Conservation (phyloP, 2,888 invertebrate species). For the Metacarcinus magister region DNA sequence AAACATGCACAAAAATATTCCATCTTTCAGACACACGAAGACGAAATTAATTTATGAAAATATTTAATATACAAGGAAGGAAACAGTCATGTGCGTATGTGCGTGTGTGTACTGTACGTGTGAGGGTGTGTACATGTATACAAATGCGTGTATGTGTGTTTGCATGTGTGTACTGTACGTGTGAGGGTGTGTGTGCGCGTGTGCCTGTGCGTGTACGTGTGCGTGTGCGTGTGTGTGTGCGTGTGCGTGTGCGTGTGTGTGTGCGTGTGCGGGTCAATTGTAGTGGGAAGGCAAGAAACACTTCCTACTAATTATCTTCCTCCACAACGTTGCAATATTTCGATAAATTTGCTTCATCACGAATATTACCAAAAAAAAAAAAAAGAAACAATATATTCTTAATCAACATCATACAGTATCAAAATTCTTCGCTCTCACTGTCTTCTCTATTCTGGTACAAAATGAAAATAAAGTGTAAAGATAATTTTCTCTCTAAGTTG, state of each 20-base stretch:
- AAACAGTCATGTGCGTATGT: not conserved
- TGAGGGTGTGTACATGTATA: slow-evolving; percentile 41
- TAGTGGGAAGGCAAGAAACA: not conserved
- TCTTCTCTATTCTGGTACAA: too few relatives aligned
- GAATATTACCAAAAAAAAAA: not conserved
- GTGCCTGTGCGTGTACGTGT: not conserved
- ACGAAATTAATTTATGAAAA: not conserved
- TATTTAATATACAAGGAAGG: not conserved
- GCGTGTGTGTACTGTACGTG: not conserved
- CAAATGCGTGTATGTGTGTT: not conserved
- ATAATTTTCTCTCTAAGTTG: too few relatives aligned
- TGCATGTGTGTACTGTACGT: not conserved
- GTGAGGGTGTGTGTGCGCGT: not conserved
- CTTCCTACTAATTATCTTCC: not conserved
- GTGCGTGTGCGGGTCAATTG: slow-evolving; percentile 35
- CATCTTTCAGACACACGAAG: not conserved
- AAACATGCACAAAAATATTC: not conserved
- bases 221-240: not conserved
- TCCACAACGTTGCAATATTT: not conserved
- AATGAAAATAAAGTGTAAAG: too few relatives aligned
- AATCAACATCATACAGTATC: not conserved
- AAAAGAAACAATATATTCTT: not conserved
- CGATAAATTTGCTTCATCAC: too few relatives aligned
- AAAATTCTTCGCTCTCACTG: too few relatives aligned
- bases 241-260: slow-evolving; percentile 32